These are phyloP conservation scores for Ctenicera cuprea DNA, from an alignment of 2,888 invertebrate species.

Conservation along the genomic window DNA sequence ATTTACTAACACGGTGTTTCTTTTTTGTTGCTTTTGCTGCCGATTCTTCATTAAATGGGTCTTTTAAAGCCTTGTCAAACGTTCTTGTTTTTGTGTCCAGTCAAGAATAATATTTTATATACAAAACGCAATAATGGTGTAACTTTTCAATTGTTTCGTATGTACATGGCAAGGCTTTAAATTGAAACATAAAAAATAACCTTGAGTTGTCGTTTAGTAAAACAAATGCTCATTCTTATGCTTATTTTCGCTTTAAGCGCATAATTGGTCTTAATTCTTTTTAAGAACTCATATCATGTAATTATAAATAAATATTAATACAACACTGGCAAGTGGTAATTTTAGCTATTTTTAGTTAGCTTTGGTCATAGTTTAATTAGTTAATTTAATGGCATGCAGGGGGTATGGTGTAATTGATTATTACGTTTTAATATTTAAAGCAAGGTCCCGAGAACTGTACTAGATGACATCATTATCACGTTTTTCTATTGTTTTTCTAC, in stretches of 20 bases:
- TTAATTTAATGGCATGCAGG: neutral
- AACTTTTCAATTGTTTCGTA: too few relatives aligned
- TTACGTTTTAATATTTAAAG: neutral
- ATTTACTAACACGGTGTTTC: neutral
- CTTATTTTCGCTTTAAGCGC: conserved; percentile 1
- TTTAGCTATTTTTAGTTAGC: conserved; percentile 13
- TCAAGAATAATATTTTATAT: too few relatives aligned
- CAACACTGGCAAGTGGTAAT: neutral
- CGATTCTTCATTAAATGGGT: too few relatives aligned
- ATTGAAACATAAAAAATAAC: neutral
- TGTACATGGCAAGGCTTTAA: neutral
- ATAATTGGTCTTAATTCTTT: conserved; percentile 7
- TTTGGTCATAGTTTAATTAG: neutral
- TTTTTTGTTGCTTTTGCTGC: neutral
- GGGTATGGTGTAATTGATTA: neutral
- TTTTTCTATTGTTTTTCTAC: too few relatives aligned
- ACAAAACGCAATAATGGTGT: too few relatives aligned
- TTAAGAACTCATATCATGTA: conserved; percentile 9
- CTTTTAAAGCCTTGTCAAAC: neutral
- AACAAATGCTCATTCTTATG: neutral
- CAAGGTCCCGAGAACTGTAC: too few relatives aligned
- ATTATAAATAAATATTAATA: conserved; percentile 19
- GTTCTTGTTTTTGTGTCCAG: neutral
- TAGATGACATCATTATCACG: too few relatives aligned
- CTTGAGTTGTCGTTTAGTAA: neutral